Base-by-base conservation (phyloP, 2,113 vertebrate species). In the Elephantulus edwardii region DNA sequence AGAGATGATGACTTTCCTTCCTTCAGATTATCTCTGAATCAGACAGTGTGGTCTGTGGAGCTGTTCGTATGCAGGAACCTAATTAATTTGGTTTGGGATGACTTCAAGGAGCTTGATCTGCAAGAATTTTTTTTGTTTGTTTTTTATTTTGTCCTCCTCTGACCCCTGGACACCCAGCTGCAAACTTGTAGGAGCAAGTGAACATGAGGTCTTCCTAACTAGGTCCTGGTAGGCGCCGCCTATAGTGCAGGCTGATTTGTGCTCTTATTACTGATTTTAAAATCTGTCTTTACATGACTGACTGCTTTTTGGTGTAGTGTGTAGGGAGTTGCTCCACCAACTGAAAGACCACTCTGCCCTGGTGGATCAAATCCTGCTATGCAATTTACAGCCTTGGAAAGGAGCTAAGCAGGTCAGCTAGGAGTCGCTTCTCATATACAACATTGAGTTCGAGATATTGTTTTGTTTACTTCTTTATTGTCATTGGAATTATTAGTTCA, bases 231-330 rank as follows among this genome's bases (percentile, higher is more conserved):
- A 28, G 56, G 20, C 52, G 2, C 24, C 28, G 50, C n/a, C 64
- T 52, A 5, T 26, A 58, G 62, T 26, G 42, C 77, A 30, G 35
- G 30, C 38, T 58, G n/a, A 52, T 77, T 1, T 89, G 66, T 62
- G 24, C 66, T 88, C 83, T 46, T n/a, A 82, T 78, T 93, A 40
- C 50, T 54, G 88, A 74, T 81, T 64, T 77, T 52, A 76, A 89
- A 40, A 16, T 70, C 52, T 86, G 5, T 54, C 42, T 92, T 60
- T 89, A 46, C 24, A 2, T 52, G 40, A 72, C 5, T n/a, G n/a
- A n/a, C n/a, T n/a, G n/a, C n/a, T n/a, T n/a, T n/a, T n/a, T n/a
- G n/a, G n/a, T n/a, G n/a, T n/a, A n/a, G n/a, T n/a, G n/a, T n/a
- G n/a, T n/a, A n/a, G n/a, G n/a, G n/a, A n/a, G n/a, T n/a, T n/a